Conservation (phyloP, 2,113 vertebrate species). For the Trematomus loennbergii region DNA sequence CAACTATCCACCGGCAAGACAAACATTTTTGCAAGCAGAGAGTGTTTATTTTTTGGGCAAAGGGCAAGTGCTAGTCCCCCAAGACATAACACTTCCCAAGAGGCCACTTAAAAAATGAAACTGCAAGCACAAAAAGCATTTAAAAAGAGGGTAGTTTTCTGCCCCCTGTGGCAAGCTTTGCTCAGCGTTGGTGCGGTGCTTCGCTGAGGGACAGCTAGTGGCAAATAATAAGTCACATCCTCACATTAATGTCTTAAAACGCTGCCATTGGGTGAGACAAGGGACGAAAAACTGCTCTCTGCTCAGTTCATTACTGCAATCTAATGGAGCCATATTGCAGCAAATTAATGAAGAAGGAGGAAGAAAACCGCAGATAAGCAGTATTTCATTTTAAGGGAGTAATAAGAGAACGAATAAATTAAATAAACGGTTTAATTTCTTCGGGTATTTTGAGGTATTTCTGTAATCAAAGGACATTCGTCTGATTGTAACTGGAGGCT, state of each 20-base stretch:
- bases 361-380: background rate
- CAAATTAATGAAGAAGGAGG: constrained; percentile 9
- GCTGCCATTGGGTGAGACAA: constrained; percentile 19
- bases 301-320: constrained; percentile 54
- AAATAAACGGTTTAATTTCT: no score
- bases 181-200: background rate
- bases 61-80: background rate
- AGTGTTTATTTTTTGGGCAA: constrained; percentile 26
- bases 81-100: constrained; percentile 6
- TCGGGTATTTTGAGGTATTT: no score
- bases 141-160: constrained; percentile 21
- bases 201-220: constrained; percentile 3
- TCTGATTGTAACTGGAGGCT: background rate
- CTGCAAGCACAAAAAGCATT: constrained; percentile 43
- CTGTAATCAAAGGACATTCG: no score
- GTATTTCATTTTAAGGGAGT: background rate
- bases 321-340: constrained; percentile 37
- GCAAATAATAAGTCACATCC: background rate
- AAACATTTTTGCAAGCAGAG: constrained; percentile 11
- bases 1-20: constrained; percentile 16
- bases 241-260: constrained; percentile 41
- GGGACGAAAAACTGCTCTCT: constrained; percentile 33
- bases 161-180: constrained; percentile 24
- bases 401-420: no score
- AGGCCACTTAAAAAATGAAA: constrained; percentile 39